Conservation (phyloP, 2,113 vertebrate genomes). For the Neogale vison region DNA sequence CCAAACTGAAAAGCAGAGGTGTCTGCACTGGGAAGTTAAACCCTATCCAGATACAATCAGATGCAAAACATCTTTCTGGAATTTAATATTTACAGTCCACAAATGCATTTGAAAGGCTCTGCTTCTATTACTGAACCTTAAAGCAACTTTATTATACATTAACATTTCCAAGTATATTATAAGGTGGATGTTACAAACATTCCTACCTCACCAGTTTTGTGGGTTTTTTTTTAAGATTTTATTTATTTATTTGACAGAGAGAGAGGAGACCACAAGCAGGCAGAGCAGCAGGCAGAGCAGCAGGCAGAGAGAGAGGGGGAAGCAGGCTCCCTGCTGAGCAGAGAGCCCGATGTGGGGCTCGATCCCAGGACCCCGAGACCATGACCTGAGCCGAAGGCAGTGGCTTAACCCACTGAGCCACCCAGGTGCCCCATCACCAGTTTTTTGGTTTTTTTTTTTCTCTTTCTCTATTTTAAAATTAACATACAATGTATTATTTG, state of each 20-base stretch:
- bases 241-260: not conserved
- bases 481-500: too few species aligned
- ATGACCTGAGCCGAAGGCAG: not conserved
- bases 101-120: not conserved
- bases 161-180: not conserved
- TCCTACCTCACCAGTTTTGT: not conserved
- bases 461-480: too few species aligned
- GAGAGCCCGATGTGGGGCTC: not conserved
- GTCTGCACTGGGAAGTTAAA: conserved; percentile 8
- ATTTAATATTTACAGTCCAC: conserved; percentile 11
- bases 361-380: not conserved
- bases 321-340: not conserved
- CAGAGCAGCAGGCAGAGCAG: not conserved
- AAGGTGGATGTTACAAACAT: not conserved
- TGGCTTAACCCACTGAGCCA: not conserved
- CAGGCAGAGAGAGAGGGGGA: not conserved
- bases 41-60: not conserved
- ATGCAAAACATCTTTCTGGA: not conserved
- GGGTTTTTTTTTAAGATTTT: not conserved
- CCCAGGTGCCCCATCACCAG: not conserved
- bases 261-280: not conserved
- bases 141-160: not conserved
- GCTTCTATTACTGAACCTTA: not conserved
- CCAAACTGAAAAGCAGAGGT: conserved; percentile 32
- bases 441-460: too few species aligned